These are phyloP conservation scores for Tachycineta bicolor DNA, from an alignment of 2,113 vertebrate genomes.

Conservation along the genomic window DNA sequence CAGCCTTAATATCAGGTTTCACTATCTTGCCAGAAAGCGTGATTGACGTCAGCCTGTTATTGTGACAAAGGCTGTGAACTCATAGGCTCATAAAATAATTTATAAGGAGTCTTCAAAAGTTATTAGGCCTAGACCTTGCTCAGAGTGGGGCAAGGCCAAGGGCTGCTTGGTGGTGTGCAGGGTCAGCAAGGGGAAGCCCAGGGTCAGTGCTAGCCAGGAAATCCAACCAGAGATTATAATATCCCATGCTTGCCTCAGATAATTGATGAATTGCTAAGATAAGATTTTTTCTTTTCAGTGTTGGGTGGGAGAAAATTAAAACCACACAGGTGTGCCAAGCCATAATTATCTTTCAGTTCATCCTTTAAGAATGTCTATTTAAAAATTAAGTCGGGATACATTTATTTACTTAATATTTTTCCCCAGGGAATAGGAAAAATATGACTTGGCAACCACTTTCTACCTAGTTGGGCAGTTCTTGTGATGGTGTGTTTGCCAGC, in stretches of 20 bases:
- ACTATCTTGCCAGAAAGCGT: not conserved
- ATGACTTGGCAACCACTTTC: not conserved
- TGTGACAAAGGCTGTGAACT: not conserved
- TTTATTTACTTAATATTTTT: constrained; percentile 5
- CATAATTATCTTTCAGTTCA: not conserved
- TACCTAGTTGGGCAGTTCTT: not conserved
- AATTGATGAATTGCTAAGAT: not conserved
- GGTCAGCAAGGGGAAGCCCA: not conserved
- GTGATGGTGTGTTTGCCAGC: not conserved
- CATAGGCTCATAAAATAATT: not conserved
- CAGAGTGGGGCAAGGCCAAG: not conserved
- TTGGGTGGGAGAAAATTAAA: constrained; percentile 6
- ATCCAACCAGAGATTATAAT: not conserved
- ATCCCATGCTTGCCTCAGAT: not conserved
- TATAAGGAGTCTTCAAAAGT: not conserved
- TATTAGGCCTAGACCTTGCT: not conserved
- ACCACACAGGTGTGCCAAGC: not conserved
- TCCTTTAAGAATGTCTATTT: constrained; percentile 6
- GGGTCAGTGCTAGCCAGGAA: not conserved
- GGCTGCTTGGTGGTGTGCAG: not conserved
- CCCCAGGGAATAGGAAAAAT: not conserved
- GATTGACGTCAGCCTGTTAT: not conserved
- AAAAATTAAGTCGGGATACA: not conserved
- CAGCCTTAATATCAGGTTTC: constrained; percentile 16
- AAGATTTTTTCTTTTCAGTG: not conserved